phyloP scores from a whole-genome alignment of 2,888 invertebrate species.

The Panzeria rudis region DNA sequence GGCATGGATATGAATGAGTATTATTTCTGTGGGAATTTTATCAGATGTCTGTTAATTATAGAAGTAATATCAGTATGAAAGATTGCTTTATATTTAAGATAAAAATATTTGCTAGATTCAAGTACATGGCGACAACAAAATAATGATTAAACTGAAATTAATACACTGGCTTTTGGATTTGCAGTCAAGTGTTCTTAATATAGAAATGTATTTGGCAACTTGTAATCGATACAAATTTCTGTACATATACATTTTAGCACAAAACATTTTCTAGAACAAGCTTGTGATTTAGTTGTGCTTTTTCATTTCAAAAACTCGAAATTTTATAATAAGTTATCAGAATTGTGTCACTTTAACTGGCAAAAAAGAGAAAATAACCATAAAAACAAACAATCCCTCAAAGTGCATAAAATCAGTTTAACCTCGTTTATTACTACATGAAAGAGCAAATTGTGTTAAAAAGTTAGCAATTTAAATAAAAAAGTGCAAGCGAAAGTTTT shows the following conservation, averaged over 20 bases:
- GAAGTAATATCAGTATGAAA: constrained; percentile 6
- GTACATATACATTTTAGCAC: no score
- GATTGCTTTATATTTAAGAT: neutral
- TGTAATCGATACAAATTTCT: no score
- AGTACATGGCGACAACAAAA: neutral
- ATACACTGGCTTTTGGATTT: no score
- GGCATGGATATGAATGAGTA: constrained; percentile 55
- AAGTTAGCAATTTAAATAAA: neutral
- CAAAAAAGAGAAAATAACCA: neutral
- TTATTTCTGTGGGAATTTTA: constrained; percentile 66
- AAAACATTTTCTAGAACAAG: no score
- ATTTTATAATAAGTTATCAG: no score
- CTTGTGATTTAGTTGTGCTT: no score
- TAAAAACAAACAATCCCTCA: neutral
- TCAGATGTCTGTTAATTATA: constrained; percentile 68
- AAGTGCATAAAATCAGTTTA: neutral
- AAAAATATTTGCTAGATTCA: neutral
- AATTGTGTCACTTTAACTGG: neutral
- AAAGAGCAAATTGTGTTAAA: neutral
- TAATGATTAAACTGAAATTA: no score
- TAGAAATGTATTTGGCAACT: no score
- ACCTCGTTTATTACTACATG: neutral
- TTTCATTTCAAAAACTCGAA: no score
- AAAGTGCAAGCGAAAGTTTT: neutral
- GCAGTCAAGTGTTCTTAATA: no score